Base-by-base conservation (phyloP, 2,113 vertebrate species). In the Planiliza haematocheilus region DNA sequence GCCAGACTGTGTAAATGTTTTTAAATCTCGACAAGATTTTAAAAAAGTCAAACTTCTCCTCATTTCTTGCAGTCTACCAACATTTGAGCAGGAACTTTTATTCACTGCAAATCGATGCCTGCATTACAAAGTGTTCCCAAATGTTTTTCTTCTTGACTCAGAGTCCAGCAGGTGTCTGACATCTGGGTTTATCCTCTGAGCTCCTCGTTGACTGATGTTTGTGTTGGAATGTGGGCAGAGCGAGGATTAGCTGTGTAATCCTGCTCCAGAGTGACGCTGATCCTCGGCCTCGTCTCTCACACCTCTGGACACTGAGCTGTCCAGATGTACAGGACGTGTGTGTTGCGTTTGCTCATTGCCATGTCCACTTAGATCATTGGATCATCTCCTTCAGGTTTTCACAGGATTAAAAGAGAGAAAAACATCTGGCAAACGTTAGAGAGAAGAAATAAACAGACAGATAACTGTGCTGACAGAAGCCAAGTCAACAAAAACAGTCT, bases 171-270 rank as follows among this genome's bases (percentile, higher is more conserved):
- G 41, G 68, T 49, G 74, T 65, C 5, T 1, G 18, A 1, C 4
- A 50, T 42, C 21, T 3, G 59, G 7, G 5, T 60, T 49, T 0
- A 2, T 30, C 20, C 39, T 61, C 42, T 52, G 59, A 66, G 41
- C 74, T 71, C 4, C 75, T 66, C 3, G 24, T 64, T 63, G 84
- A 89, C 81, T 68, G 88, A 72, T 87, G 83, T 81, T 87, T 81
- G 82, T 82, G 82, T 83, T 79, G 84, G 87, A 89, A 88, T 87
- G 86, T 77, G 79, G 42, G 58, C 79, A 74, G 24, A 64, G 21
- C 3, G 41, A 67, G 65, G 88, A 84, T 89, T 84, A 89, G 8
- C 7, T 0, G 0, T 1, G 7, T 85, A 57, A 88, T 81, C 79
- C 63, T 34, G 0, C 12, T 66, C n/a, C 59, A 30, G 63, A 43